These are phyloP conservation scores for Montipora efflorescens DNA, from an alignment of 64 coral and sea anemone species.

Conservation along the genomic window DNA sequence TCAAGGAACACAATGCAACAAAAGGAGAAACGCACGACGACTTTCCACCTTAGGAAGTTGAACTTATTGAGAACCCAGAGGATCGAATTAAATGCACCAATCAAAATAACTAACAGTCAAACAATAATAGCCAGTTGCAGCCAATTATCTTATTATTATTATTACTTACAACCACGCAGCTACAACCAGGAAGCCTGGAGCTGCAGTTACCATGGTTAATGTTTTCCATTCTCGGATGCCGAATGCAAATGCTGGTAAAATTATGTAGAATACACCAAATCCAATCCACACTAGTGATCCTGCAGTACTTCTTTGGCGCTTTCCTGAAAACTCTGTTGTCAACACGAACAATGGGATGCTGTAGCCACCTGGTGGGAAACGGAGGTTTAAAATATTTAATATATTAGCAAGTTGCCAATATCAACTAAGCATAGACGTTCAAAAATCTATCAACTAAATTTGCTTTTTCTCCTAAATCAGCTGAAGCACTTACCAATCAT, in stretches of 20 bases:
- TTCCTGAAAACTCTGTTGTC: slow-evolving; percentile 18
- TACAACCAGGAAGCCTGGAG: not conserved
- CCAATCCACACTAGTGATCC: slow-evolving; percentile 9
- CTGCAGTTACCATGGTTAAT: not conserved
- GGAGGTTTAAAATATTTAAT: too few species aligned
- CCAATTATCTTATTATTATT: not conserved
- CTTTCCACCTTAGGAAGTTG: too few species aligned
- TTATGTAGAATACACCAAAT: not conserved
- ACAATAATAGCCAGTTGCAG: too few species aligned
- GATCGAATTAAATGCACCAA: too few species aligned
- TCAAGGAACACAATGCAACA: too few species aligned
- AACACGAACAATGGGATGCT: slow-evolving; percentile 45
- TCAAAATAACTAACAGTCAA: too few species aligned
- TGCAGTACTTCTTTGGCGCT: slow-evolving; percentile 11
- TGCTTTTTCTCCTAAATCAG: too few species aligned
- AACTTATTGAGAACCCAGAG: too few species aligned
- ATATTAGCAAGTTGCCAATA: too few species aligned
- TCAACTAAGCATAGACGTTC: too few species aligned
- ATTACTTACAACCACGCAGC: slow-evolving; percentile 30
- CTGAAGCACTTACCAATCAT: slow-evolving; percentile 30
- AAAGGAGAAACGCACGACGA: too few species aligned
- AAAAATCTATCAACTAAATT: too few species aligned
- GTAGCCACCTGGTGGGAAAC: not conserved
- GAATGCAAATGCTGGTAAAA: slow-evolving; percentile 19
- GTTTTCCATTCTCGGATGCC: slow-evolving; percentile 27